These are phyloP conservation scores for Sceloporus undulatus DNA, from an alignment of 2,113 vertebrate genomes.

Conservation along the genomic window DNA sequence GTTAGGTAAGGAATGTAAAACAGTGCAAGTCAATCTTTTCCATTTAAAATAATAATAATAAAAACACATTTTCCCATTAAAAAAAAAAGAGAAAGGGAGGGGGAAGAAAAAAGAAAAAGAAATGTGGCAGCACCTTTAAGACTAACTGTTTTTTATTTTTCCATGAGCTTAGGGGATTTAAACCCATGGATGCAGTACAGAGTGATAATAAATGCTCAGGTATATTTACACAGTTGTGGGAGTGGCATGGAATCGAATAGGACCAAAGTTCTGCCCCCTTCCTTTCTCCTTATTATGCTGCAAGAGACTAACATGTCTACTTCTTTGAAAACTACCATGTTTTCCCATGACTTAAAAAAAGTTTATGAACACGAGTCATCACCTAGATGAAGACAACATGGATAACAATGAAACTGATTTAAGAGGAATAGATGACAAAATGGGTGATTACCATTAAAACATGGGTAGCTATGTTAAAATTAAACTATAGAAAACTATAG, in stretches of 20 bases:
- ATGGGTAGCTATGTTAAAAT: not conserved
- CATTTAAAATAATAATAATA: not conserved
- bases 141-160: too few species aligned
- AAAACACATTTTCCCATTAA: not conserved
- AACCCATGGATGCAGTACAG: too few species aligned
- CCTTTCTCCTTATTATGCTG: too few species aligned
- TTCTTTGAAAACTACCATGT: not conserved
- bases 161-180: too few species aligned
- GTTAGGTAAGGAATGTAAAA: not conserved
- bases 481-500: slow-evolving; percentile 31
- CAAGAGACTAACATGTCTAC: too few species aligned
- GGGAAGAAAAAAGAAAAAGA: not conserved
- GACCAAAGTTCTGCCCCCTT: too few species aligned
- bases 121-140: too few species aligned
- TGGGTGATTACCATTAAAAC: not conserved
- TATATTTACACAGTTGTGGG: too few species aligned
- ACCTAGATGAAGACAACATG: slow-evolving; percentile 34
- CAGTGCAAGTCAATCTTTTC: not conserved
- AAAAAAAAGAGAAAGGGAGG: slow-evolving; percentile 5
- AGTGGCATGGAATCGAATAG: too few species aligned
- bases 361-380: slow-evolving; percentile 8
- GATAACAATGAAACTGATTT: slow-evolving; percentile 12
- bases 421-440: not conserved
- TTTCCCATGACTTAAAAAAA: slow-evolving; percentile 12
- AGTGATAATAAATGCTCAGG: too few species aligned